A percentile compares a stretch with the other conserved stretches of the same genome.
Conservation (phyloP, 1,140 invertebrate species). For the Drosophila kikkawai region DNA sequence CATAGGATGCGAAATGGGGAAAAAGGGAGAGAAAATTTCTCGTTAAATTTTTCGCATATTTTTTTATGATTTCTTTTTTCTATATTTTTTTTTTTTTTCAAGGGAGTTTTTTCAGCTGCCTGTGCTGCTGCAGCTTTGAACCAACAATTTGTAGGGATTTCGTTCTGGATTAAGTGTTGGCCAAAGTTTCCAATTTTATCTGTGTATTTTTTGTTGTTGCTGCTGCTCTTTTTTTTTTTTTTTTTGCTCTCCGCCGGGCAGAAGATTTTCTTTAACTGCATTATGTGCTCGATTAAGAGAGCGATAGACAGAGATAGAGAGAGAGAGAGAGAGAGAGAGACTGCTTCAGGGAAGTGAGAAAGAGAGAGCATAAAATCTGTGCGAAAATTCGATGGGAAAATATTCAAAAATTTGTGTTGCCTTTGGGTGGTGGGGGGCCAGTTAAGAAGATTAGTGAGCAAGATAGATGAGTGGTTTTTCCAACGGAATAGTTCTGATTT, state of each 20-base stretch:
- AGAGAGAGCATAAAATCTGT: conserved; percentile 22
- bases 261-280: conserved; percentile 43
- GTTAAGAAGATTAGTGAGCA: conserved; percentile 38
- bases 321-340: background rate
- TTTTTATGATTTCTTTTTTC: background rate
- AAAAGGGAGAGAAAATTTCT: conserved; percentile 15
- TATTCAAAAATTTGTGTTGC: conserved; percentile 47
- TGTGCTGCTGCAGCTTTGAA: conserved; percentile 28
- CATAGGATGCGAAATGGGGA: conserved; percentile 7
- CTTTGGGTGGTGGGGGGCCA: conserved; percentile 2
- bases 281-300: conserved; percentile 44
- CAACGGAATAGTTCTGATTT: conserved; percentile 11
- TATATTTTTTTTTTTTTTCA: conserved; percentile 12
- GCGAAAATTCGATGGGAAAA: conserved; percentile 48
- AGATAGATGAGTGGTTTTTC: conserved; percentile 35
- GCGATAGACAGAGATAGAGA: background rate
- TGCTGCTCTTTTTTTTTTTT: background rate
- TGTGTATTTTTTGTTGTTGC: conserved; percentile 2
- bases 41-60: conserved; percentile 42
- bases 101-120: conserved; percentile 24
- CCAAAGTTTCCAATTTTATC: conserved; percentile 52
- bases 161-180: conserved; percentile 51
- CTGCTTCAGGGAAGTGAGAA: background rate
- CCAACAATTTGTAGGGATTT: conserved; percentile 55
- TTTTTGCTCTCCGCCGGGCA: background rate